Conservation (phyloP, 2,888 invertebrate genomes). For the Diarsia mendica region DNA sequence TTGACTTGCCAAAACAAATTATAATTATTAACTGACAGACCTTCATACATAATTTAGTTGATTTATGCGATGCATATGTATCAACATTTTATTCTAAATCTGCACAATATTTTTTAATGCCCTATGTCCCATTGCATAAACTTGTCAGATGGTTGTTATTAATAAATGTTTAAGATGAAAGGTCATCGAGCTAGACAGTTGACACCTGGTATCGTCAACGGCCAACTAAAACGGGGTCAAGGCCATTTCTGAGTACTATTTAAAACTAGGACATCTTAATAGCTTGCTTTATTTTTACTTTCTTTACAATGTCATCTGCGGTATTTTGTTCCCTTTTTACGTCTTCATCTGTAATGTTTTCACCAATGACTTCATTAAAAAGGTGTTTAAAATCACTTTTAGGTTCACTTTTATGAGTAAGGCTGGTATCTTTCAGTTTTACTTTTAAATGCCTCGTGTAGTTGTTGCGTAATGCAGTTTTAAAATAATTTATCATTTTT, state of each 20-base stretch:
- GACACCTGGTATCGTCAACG: slow-evolving; percentile 77
- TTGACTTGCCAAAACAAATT: slow-evolving; percentile 26
- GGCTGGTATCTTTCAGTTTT: neutral
- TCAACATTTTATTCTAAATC: neutral
- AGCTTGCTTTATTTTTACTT: slow-evolving; percentile 67
- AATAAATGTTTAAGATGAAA: slow-evolving; percentile 73
- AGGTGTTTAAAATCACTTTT: neutral
- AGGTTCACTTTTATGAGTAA: neutral
- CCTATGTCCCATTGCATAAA: neutral
- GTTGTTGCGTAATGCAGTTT: neutral
- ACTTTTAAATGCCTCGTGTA: neutral
- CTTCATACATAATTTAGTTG: neutral
- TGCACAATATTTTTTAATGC: neutral
- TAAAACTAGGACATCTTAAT: slow-evolving; percentile 75
- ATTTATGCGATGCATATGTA: neutral
- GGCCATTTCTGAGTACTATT: slow-evolving; percentile 83
- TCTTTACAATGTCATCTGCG: slow-evolving; percentile 56
- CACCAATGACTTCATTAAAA: neutral
- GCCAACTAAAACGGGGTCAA: slow-evolving; percentile 87
- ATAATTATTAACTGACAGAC: slow-evolving; percentile 2
- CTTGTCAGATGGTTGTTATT: slow-evolving; percentile 63
- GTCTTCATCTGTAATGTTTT: neutral
- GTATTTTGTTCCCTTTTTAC: neutral
- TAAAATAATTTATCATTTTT: neutral
- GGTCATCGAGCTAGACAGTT: slow-evolving; percentile 75